Percentiles rank a stretch among this genome's conserved stretches.
phyloP scores from a whole-genome alignment of 1,140 invertebrate species.

The Ceratoteleas bidentatus region DNA sequence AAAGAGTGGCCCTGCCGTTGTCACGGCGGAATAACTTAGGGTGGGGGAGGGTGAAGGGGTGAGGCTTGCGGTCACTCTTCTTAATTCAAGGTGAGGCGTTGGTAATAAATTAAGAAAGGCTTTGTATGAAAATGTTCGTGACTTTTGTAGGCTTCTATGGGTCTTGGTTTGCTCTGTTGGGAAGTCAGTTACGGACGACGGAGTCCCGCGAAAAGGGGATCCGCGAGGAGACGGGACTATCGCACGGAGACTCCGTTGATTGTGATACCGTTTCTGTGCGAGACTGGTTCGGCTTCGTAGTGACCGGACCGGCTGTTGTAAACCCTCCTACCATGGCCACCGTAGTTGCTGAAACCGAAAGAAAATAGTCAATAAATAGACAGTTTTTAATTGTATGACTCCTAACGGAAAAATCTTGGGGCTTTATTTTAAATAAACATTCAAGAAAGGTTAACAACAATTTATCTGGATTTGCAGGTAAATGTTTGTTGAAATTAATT shows the following conservation, averaged over 20 bases:
- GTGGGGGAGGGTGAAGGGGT: not conserved
- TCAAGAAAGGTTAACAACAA: too few species aligned
- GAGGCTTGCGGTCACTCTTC: conserved; percentile 40
- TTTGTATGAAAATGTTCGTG: conserved; percentile 53
- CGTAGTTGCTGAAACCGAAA: conserved; percentile 74
- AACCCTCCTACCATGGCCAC: conserved; percentile 83
- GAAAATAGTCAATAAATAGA: too few species aligned
- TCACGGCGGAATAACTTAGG: conserved; percentile 39
- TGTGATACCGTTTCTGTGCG: conserved; percentile 85
- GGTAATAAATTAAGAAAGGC: conserved; percentile 57
- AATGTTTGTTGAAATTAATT: too few species aligned
- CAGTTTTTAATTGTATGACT: conserved; percentile 68
- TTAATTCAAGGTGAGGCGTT: conserved; percentile 41
- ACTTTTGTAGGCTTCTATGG: conserved; percentile 29
- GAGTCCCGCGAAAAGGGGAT: conserved; percentile 9
- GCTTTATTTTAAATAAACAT: too few species aligned
- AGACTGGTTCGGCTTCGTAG: conserved; percentile 86
- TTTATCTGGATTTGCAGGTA: too few species aligned
- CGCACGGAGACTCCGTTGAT: conserved; percentile 88
- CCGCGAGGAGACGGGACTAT: conserved; percentile 73
- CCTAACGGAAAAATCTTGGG: too few species aligned
- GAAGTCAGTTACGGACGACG: conserved; percentile 20
- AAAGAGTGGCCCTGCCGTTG: conserved; percentile 36
- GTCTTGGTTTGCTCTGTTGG: conserved; percentile 19
- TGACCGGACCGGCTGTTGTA: conserved; percentile 83